These are phyloP conservation scores for Drosophila silvestris DNA, from an alignment of 2,888 invertebrate species.

Conservation along the genomic window DNA sequence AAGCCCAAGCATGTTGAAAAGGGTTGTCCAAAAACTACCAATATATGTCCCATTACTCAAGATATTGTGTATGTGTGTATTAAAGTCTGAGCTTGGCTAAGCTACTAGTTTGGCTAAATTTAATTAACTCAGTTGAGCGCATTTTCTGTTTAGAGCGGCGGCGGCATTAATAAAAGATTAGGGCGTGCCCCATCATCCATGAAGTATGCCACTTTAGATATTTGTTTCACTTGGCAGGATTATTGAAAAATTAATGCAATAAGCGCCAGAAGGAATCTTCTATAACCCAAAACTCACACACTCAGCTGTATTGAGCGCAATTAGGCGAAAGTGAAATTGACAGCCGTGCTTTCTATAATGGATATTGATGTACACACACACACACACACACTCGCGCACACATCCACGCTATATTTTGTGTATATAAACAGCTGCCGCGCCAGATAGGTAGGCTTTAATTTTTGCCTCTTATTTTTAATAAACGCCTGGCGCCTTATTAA, in stretches of 20 bases:
- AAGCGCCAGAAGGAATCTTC: conserved; percentile 40
- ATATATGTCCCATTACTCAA: conserved; percentile 17
- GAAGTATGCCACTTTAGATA: conserved; percentile 74
- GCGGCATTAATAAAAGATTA: conserved; percentile 81
- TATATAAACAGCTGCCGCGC: conserved; percentile 43
- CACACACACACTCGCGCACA: not conserved
- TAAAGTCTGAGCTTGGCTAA: conserved; percentile 12
- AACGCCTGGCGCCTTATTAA: conserved; percentile 68
- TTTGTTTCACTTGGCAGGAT: conserved; percentile 67
- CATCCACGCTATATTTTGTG: conserved; percentile 23
- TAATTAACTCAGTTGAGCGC: conserved; percentile 80
- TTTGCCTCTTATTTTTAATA: conserved; percentile 65
- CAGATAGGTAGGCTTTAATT: conserved; percentile 63
- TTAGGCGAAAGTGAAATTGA: conserved; percentile 73
- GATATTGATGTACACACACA: conserved; percentile 62
- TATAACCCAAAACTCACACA: not conserved
- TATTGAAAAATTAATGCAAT: conserved; percentile 82
- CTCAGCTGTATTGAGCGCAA: conserved; percentile 51
- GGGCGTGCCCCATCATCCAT: conserved; percentile 57
- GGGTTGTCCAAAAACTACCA: conserved; percentile 56
- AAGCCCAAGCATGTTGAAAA: conserved; percentile 61
- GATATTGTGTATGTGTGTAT: conserved; percentile 13
- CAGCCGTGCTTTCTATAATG: conserved; percentile 63
- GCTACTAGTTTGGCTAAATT: conserved; percentile 60
- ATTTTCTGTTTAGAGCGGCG: conserved; percentile 30